Conservation (phyloP, 1,140 invertebrate genomes). For the Drepana arcuata region DNA sequence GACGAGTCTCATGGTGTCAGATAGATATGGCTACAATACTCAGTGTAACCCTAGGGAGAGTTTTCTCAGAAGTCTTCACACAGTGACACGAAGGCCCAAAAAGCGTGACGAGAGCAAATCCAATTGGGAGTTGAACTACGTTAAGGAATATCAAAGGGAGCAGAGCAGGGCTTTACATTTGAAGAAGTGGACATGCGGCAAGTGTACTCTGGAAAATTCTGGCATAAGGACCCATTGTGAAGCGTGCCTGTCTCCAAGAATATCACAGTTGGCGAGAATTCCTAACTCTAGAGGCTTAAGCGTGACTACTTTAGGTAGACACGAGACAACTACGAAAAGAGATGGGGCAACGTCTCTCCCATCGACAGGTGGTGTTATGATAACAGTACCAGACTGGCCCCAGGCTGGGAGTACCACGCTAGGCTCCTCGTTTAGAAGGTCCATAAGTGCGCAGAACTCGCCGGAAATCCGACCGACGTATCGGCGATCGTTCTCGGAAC, state of each 20-base stretch:
- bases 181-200: constrained; percentile 80
- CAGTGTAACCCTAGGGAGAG: constrained; percentile 44
- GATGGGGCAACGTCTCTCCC: constrained; percentile 58
- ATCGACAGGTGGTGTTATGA: constrained; percentile 58
- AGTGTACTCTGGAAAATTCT: constrained; percentile 83
- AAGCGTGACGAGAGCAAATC: constrained; percentile 58
- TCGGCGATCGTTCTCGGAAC: constrained; percentile 77
- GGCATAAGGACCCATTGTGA: constrained; percentile 77
- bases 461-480: constrained; percentile 73
- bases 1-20: constrained; percentile 58
- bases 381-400: constrained; percentile 62
- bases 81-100: constrained; percentile 52
- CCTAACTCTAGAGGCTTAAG: constrained; percentile 57
- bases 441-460: constrained; percentile 63
- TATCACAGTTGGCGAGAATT: constrained; percentile 44
- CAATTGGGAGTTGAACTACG: constrained; percentile 65
- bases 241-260: constrained; percentile 73
- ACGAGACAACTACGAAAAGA: constrained; percentile 37
- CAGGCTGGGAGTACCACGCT: constrained; percentile 55
- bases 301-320: constrained; percentile 60
- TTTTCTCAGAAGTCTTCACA: constrained; percentile 59
- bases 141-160: constrained; percentile 61
- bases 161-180: constrained; percentile 52
- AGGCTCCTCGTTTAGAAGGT: constrained; percentile 63
- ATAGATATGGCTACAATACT: constrained; percentile 43